Evolutionary conservation across 2,888 invertebrate genomes (phyloP).

Genomic region (Erebia palarica): DNA sequence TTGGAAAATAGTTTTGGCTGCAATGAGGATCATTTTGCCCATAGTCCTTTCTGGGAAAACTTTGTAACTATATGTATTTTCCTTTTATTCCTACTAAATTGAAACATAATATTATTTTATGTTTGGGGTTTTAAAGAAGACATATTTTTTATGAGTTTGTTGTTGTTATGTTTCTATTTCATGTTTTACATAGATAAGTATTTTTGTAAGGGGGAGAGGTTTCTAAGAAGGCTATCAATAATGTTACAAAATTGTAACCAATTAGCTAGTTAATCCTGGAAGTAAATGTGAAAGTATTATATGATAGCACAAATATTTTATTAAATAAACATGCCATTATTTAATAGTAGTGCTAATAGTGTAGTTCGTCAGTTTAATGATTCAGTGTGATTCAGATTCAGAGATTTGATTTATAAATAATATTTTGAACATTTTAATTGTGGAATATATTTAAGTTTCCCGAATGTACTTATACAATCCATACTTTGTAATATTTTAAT

Average conservation of each 20-base stretch:
- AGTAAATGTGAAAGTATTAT: slow-evolving; percentile 21
- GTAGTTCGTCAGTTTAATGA: background rate
- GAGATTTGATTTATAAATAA: background rate
- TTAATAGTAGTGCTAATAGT: background rate
- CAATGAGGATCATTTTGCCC: no score
- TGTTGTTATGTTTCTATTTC: slow-evolving; percentile 29
- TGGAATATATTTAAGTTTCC: no score
- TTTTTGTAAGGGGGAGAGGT: slow-evolving; percentile 7
- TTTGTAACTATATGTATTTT: slow-evolving; percentile 12
- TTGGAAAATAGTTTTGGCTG: no score
- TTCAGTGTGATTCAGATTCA: background rate
- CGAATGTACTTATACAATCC: no score
- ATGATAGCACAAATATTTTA: slow-evolving; percentile 14
- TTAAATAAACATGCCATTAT: background rate
- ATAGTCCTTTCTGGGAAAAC: slow-evolving; percentile 17
- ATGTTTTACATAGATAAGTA: slow-evolving; percentile 22
- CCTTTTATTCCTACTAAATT: background rate
- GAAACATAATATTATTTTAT: background rate
- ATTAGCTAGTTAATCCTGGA: background rate
- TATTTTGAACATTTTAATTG: background rate
- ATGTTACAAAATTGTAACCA: slow-evolving; percentile 5
- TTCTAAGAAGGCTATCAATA: background rate
- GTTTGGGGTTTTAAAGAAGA: slow-evolving; percentile 18
- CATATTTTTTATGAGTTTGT: slow-evolving; percentile 33
- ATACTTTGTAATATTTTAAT: no score